Evolutionary conservation across 2,888 invertebrate species (phyloP).

Genomic region (Galerucella nymphaeae): DNA sequence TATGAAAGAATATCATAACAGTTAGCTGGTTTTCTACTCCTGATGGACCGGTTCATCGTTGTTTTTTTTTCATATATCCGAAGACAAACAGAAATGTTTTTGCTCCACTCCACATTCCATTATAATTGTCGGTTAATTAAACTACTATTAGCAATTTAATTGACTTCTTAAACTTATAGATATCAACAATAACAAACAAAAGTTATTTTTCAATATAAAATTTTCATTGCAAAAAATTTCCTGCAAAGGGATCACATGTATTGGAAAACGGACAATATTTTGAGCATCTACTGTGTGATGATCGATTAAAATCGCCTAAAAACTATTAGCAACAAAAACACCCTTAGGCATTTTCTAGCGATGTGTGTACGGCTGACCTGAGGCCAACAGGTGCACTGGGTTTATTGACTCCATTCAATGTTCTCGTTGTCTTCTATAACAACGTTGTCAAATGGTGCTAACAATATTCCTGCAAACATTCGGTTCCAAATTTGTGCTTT

Average conservation of each 20-base stretch:
- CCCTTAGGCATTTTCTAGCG: slow-evolving; percentile 44
- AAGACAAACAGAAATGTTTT: slow-evolving; percentile 1
- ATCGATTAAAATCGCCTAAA: slow-evolving; percentile 19
- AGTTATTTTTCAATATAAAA: too few species aligned
- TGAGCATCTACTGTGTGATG: too few species aligned
- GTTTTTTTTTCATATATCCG: slow-evolving; percentile 43
- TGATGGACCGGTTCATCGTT: slow-evolving; percentile 50
- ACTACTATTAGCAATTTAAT: too few species aligned
- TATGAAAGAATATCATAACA: slow-evolving; percentile 48
- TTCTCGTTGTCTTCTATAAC: slow-evolving; percentile 28
- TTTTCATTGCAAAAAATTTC: too few species aligned
- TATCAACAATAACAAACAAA: too few species aligned
- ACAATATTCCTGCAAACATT: not conserved
- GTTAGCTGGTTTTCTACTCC: slow-evolving; percentile 52
- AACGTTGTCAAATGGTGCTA: slow-evolving; percentile 21
- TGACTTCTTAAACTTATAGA: too few species aligned
- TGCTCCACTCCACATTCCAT: not conserved
- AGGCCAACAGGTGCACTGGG: slow-evolving; percentile 66
- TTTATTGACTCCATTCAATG: slow-evolving; percentile 63
- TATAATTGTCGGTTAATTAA: too few species aligned
- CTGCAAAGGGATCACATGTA: too few species aligned
- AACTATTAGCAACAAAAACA: slow-evolving; percentile 32
- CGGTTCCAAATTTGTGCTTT: too few species aligned
- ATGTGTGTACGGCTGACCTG: slow-evolving; percentile 60
- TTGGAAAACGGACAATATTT: too few species aligned